phyloP scores from a whole-genome alignment of 2,888 invertebrate species.

The Celastrina argiolus region DNA sequence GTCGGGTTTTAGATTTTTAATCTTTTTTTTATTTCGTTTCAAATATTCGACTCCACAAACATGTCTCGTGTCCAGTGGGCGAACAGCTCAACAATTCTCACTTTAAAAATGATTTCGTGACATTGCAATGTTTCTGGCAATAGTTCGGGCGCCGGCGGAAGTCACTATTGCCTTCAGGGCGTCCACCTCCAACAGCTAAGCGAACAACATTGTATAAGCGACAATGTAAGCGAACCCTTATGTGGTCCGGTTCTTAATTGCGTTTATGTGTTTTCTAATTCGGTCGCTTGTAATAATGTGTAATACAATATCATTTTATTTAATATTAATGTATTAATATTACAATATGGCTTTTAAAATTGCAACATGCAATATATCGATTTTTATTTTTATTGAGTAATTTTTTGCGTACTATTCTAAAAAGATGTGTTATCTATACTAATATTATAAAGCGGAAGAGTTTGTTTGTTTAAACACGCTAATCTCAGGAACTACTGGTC shows the following conservation, averaged over 20 bases:
- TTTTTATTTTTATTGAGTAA: too few relatives aligned
- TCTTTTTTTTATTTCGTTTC: too few relatives aligned
- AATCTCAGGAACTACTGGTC: too few relatives aligned
- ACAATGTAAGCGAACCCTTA: slow-evolving; percentile 24
- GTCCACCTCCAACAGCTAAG: slow-evolving; percentile 47
- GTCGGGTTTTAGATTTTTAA: too few relatives aligned
- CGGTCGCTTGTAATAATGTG: background rate
- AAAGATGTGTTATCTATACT: too few relatives aligned
- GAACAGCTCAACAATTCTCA: background rate
- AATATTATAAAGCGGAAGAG: too few relatives aligned
- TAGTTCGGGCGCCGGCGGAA: slow-evolving; percentile 71
- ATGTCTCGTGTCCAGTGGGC: background rate
- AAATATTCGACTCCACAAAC: too few relatives aligned
- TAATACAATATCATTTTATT: background rate
- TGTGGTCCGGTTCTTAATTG: slow-evolving; percentile 14
- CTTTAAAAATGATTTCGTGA: background rate
- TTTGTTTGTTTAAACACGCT: too few relatives aligned
- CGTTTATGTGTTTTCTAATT: slow-evolving; percentile 12
- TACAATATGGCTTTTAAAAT: background rate
- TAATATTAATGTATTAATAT: background rate
- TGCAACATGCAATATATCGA: background rate
- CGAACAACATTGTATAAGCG: slow-evolving; percentile 28
- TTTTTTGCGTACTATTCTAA: too few relatives aligned
- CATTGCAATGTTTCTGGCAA: slow-evolving; percentile 55
- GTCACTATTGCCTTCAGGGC: slow-evolving; percentile 55